Evolutionary conservation across 2,888 invertebrate species (phyloP).

Genomic region (Erebia palarica): DNA sequence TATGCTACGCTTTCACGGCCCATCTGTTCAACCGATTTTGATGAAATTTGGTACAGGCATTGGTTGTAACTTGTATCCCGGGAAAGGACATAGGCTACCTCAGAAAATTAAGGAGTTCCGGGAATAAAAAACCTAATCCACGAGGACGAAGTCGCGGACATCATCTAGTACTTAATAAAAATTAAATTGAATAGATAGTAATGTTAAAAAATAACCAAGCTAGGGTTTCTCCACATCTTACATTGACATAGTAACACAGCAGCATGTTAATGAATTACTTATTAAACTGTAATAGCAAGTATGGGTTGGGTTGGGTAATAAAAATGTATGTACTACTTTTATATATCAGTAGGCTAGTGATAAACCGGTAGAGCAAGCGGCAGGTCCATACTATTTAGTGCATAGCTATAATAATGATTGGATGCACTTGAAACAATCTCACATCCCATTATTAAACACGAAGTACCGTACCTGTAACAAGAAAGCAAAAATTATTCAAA

Average conservation of each 20-base stretch:
- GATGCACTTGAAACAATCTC: background rate
- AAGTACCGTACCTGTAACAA: slow-evolving; percentile 14
- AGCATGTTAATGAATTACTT: slow-evolving; percentile 8
- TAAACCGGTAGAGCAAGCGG: slow-evolving; percentile 18
- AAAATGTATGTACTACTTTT: slow-evolving; percentile 28
- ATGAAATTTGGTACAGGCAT: too few species aligned
- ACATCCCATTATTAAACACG: background rate
- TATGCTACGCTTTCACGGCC: too few species aligned
- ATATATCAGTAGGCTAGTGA: slow-evolving; percentile 34
- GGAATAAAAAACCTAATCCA: too few species aligned
- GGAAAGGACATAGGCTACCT: too few species aligned
- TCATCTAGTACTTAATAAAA: too few species aligned
- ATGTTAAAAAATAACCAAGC: background rate
- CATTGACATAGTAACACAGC: background rate
- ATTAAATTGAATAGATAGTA: too few species aligned
- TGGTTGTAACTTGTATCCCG: too few species aligned
- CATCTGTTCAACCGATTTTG: too few species aligned
- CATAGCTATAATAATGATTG: background rate
- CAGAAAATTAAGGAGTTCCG: too few species aligned
- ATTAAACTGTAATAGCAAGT: slow-evolving; percentile 10
- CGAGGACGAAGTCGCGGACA: too few species aligned
- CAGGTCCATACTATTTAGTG: slow-evolving; percentile 12
- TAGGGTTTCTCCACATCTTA: background rate
- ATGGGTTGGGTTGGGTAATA: slow-evolving; percentile 12
- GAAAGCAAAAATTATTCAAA: background rate